A percentile compares a stretch with the other conserved stretches of the same genome.
Conservation (phyloP, 2,113 vertebrate species). For the Amazona vittata region DNA sequence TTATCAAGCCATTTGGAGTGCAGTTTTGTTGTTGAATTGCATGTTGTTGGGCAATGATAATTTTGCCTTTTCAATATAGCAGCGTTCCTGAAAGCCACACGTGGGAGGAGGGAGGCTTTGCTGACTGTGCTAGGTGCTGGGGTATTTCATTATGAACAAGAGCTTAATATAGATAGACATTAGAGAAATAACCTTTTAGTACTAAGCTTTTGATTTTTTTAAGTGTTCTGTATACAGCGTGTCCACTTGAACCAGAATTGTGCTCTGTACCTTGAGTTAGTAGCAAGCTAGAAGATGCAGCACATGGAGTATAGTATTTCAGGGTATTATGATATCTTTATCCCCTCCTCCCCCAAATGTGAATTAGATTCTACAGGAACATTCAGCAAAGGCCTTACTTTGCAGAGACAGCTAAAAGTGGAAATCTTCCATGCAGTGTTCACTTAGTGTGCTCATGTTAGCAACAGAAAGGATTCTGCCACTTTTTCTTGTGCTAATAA, state of each 20-base stretch:
- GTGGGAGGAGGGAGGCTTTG: neutral
- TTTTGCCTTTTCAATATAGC: neutral
- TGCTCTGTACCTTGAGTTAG: neutral
- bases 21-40: slow-evolving; percentile 19
- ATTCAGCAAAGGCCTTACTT: neutral
- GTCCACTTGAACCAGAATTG: neutral
- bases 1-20: neutral
- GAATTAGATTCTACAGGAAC: neutral
- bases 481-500: neutral
- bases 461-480: neutral
- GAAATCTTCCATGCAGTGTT: neutral
- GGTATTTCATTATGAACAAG: neutral
- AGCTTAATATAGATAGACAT: neutral
- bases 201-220: neutral
- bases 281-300: neutral
- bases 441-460: neutral
- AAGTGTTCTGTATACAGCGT: rapidly evolving
- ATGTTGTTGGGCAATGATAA: neutral
- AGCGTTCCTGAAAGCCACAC: neutral
- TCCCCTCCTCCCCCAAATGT: neutral
- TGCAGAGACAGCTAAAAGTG: neutral
- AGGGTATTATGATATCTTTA: neutral
- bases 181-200: neutral
- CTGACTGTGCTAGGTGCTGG: neutral
- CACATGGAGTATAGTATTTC: neutral